phyloP scores from a whole-genome alignment of 2,113 vertebrate species.

The Halcyon malimbica region DNA sequence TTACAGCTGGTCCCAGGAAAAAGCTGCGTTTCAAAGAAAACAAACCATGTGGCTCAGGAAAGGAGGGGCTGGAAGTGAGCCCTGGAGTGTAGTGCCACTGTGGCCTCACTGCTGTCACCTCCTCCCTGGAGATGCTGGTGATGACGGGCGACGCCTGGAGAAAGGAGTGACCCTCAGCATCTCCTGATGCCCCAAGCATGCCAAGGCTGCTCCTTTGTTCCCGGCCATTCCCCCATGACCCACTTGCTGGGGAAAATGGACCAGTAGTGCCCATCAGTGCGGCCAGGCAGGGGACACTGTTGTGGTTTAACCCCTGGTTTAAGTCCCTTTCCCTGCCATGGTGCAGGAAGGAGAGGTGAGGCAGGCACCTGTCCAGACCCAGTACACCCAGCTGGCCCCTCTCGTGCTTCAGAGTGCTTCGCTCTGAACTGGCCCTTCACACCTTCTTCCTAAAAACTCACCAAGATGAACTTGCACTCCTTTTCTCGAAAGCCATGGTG shows the following conservation, averaged over 20 bases:
- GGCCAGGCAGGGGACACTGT: background rate
- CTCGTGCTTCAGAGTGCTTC: background rate
- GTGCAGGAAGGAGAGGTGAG: background rate
- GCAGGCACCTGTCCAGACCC: background rate
- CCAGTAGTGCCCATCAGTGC: rapidly evolving
- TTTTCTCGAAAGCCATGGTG: background rate
- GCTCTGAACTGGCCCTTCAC: background rate
- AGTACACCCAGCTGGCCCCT: background rate
- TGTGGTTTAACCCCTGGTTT: background rate
- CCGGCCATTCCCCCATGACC: background rate
- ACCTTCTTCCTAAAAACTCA: background rate
- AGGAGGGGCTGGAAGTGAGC: background rate
- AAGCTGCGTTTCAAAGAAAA: background rate
- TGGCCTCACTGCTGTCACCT: background rate
- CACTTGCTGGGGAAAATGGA: background rate
- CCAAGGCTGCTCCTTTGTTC: background rate
- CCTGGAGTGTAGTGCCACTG: rapidly evolving
- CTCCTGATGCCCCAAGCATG: rapidly evolving
- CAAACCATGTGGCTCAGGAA: background rate
- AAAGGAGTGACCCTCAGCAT: background rate
- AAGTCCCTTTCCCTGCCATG: background rate
- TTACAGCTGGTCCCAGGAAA: background rate
- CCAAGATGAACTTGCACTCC: background rate
- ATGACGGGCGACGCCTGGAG: background rate
- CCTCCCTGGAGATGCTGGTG: background rate